Conservation (phyloP, 1,140 invertebrate genomes). For the Mercenaria mercenaria region DNA sequence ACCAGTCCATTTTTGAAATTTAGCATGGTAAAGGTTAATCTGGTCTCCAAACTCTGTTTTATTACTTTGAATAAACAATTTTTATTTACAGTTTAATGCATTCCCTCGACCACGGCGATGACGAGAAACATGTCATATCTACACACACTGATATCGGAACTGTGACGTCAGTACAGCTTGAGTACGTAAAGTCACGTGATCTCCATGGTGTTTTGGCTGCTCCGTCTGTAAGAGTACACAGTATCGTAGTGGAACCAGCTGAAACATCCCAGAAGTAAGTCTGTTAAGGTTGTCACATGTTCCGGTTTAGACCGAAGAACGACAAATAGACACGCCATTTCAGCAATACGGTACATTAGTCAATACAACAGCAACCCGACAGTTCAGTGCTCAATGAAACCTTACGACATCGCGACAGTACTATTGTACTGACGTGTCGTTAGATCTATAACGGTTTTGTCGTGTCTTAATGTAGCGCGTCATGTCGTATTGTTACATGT, state of each 20-base stretch:
- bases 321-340: too few species aligned
- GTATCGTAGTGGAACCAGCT: slow-evolving; percentile 37
- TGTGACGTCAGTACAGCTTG: slow-evolving; percentile 46
- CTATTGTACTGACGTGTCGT: too few species aligned
- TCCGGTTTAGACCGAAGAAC: too few species aligned
- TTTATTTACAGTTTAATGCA: slow-evolving; percentile 38
- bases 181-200: slow-evolving; percentile 32
- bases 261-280: slow-evolving; percentile 6
- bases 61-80: too few species aligned
- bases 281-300: background rate
- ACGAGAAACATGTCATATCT: slow-evolving; percentile 50
- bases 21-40: too few species aligned
- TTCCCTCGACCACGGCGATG: slow-evolving; percentile 14
- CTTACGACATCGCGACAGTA: too few species aligned
- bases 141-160: slow-evolving; percentile 44
- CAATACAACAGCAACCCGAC: background rate
- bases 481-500: too few species aligned
- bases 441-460: too few species aligned
- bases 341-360: background rate
- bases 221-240: slow-evolving; percentile 36
- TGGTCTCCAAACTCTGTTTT: too few species aligned
- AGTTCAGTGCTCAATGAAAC: too few species aligned
- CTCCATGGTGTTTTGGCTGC: slow-evolving; percentile 12
- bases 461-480: too few species aligned
- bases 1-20: too few species aligned